Evolutionary conservation across 2,888 invertebrate species (phyloP), one percentile per base, ranked within the genome.

Genomic region (Ceratothoa steindachneri): DNA sequence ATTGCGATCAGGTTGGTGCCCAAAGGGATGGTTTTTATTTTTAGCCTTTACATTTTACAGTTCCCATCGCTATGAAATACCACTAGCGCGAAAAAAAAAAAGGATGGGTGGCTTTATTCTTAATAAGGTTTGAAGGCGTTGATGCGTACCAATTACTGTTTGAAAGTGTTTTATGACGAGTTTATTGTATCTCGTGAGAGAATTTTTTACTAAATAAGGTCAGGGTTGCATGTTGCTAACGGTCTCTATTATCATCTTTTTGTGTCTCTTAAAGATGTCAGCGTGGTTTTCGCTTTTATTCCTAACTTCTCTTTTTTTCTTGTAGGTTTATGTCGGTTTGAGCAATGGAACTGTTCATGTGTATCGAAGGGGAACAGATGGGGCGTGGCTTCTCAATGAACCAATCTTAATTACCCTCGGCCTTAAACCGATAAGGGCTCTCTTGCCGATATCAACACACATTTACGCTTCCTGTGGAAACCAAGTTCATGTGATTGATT

Each of bases 391-490:
- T 64, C 83, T 91, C 55, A 88, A 89, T 72, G 91, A 93, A 81
- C 92, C 93, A 0, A 89, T 90, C 76, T 87, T 88, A 0, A 87
- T 93, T 67, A 87, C 87, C 71, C 85, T 94, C 29, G 91, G 92
- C 5, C 86, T 87, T 73, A 88, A 89, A 7, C 88, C 92, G 0
- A 91, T 94, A 12, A 88, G 92, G 64, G 91, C 91, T 83, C 87
- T 96, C 41, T 82, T 86, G 70, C 83, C 84, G 12, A 91, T 94
- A 77, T 93, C 93, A 82, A 88, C 90, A 67, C 90, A 90, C 71
- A 87, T 96, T 30, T 95, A 95, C 84, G 93, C 93, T 0, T 91
- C 94, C 0, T 94, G 93, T 84, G 92, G 91, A 0, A 89, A 91
- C 82, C 89, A 91, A 77, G 91, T 96, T 19, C 93, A 91, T 87